phyloP scores from a whole-genome alignment of 1,140 invertebrate genomes.

The Bombus confusus region DNA sequence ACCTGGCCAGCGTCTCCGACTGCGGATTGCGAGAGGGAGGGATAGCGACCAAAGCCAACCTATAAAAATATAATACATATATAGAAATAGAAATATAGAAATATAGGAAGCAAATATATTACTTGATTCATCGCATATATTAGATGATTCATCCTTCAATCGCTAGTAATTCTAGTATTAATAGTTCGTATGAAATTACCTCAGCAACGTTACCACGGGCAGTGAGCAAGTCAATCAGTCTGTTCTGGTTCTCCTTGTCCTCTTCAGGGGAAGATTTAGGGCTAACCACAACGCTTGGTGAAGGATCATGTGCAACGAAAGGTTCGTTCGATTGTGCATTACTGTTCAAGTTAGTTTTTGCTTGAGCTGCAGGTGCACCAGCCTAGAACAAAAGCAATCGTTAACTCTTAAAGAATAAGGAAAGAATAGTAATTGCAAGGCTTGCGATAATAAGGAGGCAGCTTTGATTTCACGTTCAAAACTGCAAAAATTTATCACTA shows the following conservation, averaged over 20 bases:
- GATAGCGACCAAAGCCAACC: conserved; percentile 76
- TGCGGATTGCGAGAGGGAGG: conserved; percentile 57
- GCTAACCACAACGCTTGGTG: conserved; percentile 72
- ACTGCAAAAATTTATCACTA: too few relatives aligned
- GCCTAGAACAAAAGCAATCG: background rate
- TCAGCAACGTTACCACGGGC: conserved; percentile 81
- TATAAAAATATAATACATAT: conserved; percentile 23
- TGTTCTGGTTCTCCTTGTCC: conserved; percentile 81
- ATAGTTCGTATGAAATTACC: conserved; percentile 54
- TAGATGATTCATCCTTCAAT: too few relatives aligned
- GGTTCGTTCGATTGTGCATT: conserved; percentile 64
- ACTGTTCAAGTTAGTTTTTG: conserved; percentile 69
- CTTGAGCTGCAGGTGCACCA: conserved; percentile 35
- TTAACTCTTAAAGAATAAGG: background rate
- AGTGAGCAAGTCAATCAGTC: conserved; percentile 82
- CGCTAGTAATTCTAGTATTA: background rate
- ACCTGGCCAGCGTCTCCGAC: conserved; percentile 77
- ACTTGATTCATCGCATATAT: too few relatives aligned
- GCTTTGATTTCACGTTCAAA: too few relatives aligned
- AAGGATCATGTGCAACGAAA: conserved; percentile 68
- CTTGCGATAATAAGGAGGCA: too few relatives aligned
- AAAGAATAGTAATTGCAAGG: background rate
- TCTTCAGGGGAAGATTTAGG: conserved; percentile 74
- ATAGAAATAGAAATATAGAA: background rate
- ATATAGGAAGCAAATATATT: too few relatives aligned